Evolutionary conservation across 2,797 vertebrate species (phyloP), one percentile per base, ranked within the genome.

Genomic region (Hyperoplus lanceolatus): DNA sequence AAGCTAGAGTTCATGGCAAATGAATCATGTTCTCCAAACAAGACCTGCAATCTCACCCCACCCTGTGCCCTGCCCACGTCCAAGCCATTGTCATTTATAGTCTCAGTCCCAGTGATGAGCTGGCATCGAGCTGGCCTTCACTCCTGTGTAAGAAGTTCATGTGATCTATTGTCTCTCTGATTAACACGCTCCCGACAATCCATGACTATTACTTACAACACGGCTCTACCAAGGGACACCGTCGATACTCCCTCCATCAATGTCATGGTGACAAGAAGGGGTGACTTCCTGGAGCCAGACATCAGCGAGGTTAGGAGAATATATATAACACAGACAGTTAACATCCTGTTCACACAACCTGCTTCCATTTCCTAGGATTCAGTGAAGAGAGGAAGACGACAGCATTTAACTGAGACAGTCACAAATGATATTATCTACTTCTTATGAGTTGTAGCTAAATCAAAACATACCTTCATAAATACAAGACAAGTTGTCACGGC

Each of bases 181-280:
- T 81, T 74, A 67, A 78, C 81, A 76, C 9, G 15, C 60, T 70
- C 53, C 57, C 54, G 36, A 70, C 78, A 80, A 91, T 90, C 86
- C 55, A 88, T 88, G 69, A 70, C 76, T 80, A 91, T 93, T 87
- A 89, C 85, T 89, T 72, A 77, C 82, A 81, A 79, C 85, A 81
- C 58, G 10, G 78, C 80, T 69, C 70, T 43, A 65, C 70, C 73
- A 75, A 89, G 83, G 64, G 83, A 75, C n/a, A 18, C 65, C 77
- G 90, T 91, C 92, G 81, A 92, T 91, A 89, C 51, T 3, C 73
- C 78, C 41, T 92, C 82, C 54, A 50, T 92, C 90, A 85, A 64
- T 73, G 80, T 88, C 87, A 73, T 49, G 49, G 64, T 54, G 70
- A 75, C 74, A 81, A 45, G 64, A 77, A 42, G 55, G 49, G 29